These are phyloP conservation scores for Gallinago nigripennis DNA, from an alignment of 2,797 vertebrate species.

Conservation along the genomic window DNA sequence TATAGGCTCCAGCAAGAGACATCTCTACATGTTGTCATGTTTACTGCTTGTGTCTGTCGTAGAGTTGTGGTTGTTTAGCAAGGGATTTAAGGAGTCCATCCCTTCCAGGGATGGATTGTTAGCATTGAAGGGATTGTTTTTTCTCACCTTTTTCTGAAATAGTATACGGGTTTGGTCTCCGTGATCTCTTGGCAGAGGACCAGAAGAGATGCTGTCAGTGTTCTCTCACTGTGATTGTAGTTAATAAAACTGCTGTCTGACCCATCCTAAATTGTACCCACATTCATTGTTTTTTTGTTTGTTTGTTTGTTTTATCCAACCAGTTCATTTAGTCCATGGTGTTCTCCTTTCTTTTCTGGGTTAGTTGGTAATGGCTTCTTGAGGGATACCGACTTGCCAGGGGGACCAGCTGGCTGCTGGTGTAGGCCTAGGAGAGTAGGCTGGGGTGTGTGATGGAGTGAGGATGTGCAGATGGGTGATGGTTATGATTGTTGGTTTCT, in stretches of 20 bases:
- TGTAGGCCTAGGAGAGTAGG: too few relatives aligned
- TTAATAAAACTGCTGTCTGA: neutral
- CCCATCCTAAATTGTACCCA: neutral
- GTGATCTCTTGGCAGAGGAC: neutral
- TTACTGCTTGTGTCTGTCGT: neutral
- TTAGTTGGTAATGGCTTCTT: neutral
- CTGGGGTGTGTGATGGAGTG: rapidly evolving
- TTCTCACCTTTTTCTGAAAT: neutral
- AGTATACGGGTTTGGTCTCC: neutral
- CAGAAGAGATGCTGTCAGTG: neutral
- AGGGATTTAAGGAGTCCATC: neutral
- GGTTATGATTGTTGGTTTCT: neutral
- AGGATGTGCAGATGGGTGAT: neutral
- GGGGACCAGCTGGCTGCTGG: neutral
- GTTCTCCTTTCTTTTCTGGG: neutral
- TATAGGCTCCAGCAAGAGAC: neutral
- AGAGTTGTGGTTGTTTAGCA: neutral
- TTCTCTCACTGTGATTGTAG: neutral
- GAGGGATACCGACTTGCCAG: neutral
- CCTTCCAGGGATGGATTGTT: neutral
- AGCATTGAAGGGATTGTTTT: neutral
- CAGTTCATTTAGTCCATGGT: neutral
- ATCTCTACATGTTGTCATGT: rapidly evolving
- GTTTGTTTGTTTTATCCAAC: neutral
- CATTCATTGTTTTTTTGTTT: neutral